Evolutionary conservation across 2,888 invertebrate species (phyloP).

Genomic region (Pyrrhosoma nymphula): DNA sequence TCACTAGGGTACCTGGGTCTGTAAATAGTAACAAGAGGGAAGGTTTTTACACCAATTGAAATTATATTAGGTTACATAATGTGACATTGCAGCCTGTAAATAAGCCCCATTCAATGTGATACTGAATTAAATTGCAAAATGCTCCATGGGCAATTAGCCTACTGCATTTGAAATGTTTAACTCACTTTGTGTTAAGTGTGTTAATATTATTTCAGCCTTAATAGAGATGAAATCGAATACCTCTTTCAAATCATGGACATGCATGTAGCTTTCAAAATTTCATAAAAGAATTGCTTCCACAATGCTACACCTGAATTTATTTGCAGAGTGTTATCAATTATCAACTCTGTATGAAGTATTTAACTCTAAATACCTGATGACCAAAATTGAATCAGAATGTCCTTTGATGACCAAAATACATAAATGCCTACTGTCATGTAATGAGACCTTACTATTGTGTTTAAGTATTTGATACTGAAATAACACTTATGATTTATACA

Average conservation of each 20-base stretch:
- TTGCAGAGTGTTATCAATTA: slow-evolving; percentile 22
- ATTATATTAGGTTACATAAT: slow-evolving; percentile 58
- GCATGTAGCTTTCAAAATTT: slow-evolving; percentile 48
- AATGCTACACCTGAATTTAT: not conserved
- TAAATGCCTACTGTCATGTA: slow-evolving; percentile 43
- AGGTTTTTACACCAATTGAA: slow-evolving; percentile 67
- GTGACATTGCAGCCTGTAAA: slow-evolving; percentile 59
- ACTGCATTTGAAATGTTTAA: slow-evolving; percentile 20
- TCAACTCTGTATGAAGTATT: not conserved
- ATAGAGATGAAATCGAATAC: slow-evolving; percentile 24
- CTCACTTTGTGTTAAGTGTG: slow-evolving; percentile 42
- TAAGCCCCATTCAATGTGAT: slow-evolving; percentile 65
- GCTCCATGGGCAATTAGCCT: slow-evolving; percentile 50
- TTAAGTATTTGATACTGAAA: not conserved
- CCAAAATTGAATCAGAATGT: slow-evolving; percentile 14
- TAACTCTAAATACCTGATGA: slow-evolving; percentile 26
- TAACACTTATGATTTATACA: slow-evolving; percentile 42
- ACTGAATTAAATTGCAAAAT: slow-evolving; percentile 43
- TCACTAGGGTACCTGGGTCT: slow-evolving; percentile 67
- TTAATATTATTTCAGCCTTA: slow-evolving; percentile 21
- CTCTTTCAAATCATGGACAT: slow-evolving; percentile 47
- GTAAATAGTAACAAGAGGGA: slow-evolving; percentile 65
- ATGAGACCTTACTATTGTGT: slow-evolving; percentile 20
- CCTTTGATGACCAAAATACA: slow-evolving; percentile 32
- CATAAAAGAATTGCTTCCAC: not conserved